Percentiles rank a stretch among this genome's conserved stretches.
Conservation (phyloP, 2,113 vertebrate genomes). For the Engystomops pustulosus region DNA sequence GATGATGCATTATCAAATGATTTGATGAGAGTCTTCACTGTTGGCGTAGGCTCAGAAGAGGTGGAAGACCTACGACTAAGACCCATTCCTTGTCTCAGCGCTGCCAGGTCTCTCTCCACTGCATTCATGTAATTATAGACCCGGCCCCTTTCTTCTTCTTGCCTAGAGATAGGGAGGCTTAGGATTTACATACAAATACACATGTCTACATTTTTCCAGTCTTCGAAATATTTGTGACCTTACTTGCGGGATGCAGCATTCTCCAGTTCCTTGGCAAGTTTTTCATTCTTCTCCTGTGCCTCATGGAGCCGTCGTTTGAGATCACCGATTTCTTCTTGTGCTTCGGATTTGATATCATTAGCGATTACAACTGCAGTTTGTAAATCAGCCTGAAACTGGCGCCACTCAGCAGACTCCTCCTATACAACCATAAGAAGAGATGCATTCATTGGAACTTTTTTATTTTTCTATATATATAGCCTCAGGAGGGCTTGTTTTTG, state of each 20-base stretch:
- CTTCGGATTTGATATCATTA: constrained; percentile 95
- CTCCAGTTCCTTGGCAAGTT: constrained; percentile 91
- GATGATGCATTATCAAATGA: constrained; percentile 94
- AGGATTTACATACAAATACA: neutral
- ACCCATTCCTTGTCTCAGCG: constrained; percentile 92
- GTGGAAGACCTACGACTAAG: constrained; percentile 90
- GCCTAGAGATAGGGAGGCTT: constrained; percentile 71
- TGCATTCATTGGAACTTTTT: too few relatives aligned
- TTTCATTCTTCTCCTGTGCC: constrained; percentile 90
- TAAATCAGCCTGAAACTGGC: constrained; percentile 95
- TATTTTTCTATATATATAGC: too few relatives aligned
- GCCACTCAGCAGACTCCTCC: constrained; percentile 96
- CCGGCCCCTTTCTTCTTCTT: constrained; percentile 93
- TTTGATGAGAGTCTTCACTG: constrained; percentile 96
- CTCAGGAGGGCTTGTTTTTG: too few relatives aligned
- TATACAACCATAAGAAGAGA: constrained; percentile 57
- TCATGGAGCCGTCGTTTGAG: constrained; percentile 89
- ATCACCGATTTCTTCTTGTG: constrained; percentile 95
- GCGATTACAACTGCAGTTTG: constrained; percentile 96
- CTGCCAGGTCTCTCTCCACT: constrained; percentile 92
- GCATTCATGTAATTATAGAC: constrained; percentile 98
- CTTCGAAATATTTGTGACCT: constrained; percentile 36
- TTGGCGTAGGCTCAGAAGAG: constrained; percentile 92
- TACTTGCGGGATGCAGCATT: constrained; percentile 96
- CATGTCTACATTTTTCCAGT: neutral